Conservation (phyloP, 1,140 invertebrate genomes). For the Scaptodrosophila lebanonensis region DNA sequence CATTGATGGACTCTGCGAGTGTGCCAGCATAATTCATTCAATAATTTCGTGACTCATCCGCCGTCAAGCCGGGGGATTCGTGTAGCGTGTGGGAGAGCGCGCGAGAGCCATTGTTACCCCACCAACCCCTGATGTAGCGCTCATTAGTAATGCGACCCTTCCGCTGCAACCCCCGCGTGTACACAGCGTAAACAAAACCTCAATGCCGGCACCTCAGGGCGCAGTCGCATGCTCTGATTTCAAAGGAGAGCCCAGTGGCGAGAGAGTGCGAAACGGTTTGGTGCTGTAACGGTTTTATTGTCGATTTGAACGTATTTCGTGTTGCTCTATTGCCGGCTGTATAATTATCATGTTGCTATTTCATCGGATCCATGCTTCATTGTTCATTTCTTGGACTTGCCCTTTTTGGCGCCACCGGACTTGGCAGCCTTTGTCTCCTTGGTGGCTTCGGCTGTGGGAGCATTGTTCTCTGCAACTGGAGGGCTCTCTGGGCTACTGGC, state of each 20-base stretch:
- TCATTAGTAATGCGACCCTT: no score
- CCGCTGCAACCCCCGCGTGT: no score
- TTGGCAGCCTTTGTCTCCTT: slow-evolving; percentile 21
- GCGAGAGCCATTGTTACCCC: no score
- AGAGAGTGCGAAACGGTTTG: slow-evolving; percentile 16
- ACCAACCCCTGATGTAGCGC: no score
- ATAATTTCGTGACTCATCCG: neutral
- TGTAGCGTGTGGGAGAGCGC: no score
- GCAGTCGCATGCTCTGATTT: no score
- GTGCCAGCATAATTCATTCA: neutral
- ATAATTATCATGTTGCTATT: neutral
- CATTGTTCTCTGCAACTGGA: neutral
- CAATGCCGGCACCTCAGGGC: no score
- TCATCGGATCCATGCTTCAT: slow-evolving; percentile 23
- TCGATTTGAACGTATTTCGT: neutral
- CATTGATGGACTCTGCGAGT: neutral
- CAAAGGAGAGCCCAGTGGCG: slow-evolving; percentile 2
- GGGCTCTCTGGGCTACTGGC: neutral
- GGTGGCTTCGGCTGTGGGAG: neutral
- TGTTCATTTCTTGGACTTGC: slow-evolving; percentile 28
- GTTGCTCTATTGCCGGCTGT: neutral
- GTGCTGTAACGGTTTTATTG: neutral
- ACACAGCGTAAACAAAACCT: no score
- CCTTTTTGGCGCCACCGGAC: slow-evolving; percentile 22
- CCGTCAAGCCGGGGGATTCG: no score